Evolutionary conservation across 2,888 invertebrate genomes (phyloP).

Genomic region (Melipona beecheii): DNA sequence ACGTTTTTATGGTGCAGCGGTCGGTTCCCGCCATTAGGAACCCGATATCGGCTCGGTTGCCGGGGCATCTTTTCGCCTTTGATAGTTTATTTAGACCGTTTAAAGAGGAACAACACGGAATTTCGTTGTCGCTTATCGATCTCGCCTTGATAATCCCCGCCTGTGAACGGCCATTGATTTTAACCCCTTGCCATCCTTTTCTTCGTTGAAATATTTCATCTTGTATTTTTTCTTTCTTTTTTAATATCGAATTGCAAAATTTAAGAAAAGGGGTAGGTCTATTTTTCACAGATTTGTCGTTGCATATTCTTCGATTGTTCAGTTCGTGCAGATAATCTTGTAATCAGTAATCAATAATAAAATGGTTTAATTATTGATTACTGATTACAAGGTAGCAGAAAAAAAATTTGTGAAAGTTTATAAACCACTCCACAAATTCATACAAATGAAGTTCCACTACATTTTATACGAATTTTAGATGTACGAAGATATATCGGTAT

Average conservation of each 20-base stretch:
- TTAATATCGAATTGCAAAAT: no score
- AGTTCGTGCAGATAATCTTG: no score
- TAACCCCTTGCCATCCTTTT: neutral
- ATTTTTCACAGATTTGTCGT: no score
- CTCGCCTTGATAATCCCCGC: neutral
- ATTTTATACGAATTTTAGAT: neutral
- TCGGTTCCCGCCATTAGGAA: slow-evolving; percentile 82
- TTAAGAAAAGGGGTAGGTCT: no score
- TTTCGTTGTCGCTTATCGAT: slow-evolving; percentile 24
- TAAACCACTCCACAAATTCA: no score
- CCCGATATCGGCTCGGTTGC: slow-evolving; percentile 72
- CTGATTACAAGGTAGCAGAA: no score
- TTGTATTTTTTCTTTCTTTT: neutral
- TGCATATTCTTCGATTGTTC: no score
- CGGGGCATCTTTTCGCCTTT: slow-evolving; percentile 37
- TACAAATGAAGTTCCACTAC: neutral
- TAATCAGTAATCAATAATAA: no score
- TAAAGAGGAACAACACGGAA: slow-evolving; percentile 15
- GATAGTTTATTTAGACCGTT: slow-evolving; percentile 43
- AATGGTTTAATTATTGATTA: no score
- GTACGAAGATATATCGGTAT: neutral
- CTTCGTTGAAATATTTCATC: neutral
- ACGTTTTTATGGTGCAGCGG: slow-evolving; percentile 77
- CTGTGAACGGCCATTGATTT: neutral
- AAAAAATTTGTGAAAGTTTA: no score